These are phyloP conservation scores for Drosophila tsacasi DNA, from an alignment of 1,140 invertebrate species.

Conservation along the genomic window DNA sequence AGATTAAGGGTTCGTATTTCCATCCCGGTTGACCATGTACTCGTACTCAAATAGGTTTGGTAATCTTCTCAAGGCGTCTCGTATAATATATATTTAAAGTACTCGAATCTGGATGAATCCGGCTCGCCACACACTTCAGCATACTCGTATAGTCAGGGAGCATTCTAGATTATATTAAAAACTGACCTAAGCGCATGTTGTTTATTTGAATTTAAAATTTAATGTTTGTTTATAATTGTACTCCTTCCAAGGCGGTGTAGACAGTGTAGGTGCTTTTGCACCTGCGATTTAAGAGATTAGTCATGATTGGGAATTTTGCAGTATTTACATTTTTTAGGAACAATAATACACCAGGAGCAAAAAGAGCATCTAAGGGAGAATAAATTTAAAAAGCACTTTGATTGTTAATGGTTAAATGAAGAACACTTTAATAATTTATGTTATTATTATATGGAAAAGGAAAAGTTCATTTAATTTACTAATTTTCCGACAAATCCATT, in stretches of 20 bases:
- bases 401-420: background rate
- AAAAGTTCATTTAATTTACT: too few species aligned
- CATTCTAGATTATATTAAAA: slow-evolving; percentile 39
- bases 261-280: slow-evolving; percentile 8
- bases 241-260: background rate
- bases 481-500: too few species aligned
- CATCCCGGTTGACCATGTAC: slow-evolving; percentile 18
- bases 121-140: slow-evolving; percentile 9
- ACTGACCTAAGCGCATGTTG: slow-evolving; percentile 50
- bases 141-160: slow-evolving; percentile 6
- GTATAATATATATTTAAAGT: background rate
- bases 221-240: slow-evolving; percentile 24
- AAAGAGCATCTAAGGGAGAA: too few species aligned
- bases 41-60: slow-evolving; percentile 1
- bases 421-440: too few species aligned
- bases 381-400: background rate
- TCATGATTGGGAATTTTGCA: background rate
- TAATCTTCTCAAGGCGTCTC: slow-evolving; percentile 11
- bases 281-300: slow-evolving; percentile 18
- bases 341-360: background rate
- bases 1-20: slow-evolving; percentile 5
- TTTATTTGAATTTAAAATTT: slow-evolving; percentile 32
- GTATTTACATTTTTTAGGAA: background rate
- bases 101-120: slow-evolving; percentile 7
- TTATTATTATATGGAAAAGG: too few species aligned